Conservation (phyloP, 2,113 vertebrate species). For the Recurvirostra avosetta region DNA sequence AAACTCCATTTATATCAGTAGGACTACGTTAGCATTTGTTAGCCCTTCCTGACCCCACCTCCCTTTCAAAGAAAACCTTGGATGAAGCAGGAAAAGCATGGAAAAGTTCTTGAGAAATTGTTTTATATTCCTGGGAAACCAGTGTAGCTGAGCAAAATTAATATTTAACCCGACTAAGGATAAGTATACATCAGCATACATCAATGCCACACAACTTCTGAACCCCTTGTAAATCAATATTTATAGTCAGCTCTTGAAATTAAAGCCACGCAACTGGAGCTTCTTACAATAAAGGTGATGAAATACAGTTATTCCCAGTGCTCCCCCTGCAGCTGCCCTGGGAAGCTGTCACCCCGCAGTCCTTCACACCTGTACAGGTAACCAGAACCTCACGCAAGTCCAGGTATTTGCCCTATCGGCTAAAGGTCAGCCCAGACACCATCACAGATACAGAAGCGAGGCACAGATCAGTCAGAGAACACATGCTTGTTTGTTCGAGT, state of each 20-base stretch:
- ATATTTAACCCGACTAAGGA: background rate
- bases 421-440: slow-evolving; percentile 33
- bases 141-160: background rate
- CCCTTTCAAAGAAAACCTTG: background rate
- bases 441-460: background rate
- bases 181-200: background rate
- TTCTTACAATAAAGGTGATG: background rate
- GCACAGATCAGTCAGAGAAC: background rate
- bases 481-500: background rate
- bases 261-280: background rate
- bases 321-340: background rate
- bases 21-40: background rate
- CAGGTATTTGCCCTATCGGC: slow-evolving; percentile 44
- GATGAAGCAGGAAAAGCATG: background rate
- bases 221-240: background rate
- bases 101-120: background rate
- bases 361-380: slow-evolving; percentile 18
- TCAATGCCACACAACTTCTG: background rate
- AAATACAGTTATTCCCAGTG: background rate
- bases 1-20: background rate
- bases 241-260: background rate
- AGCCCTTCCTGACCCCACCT: background rate
- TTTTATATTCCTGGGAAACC: background rate
- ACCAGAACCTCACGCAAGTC: background rate
- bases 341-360: background rate